Base-by-base conservation (phyloP, 1,140 invertebrate genomes). In the Drosophila ironensis region DNA sequence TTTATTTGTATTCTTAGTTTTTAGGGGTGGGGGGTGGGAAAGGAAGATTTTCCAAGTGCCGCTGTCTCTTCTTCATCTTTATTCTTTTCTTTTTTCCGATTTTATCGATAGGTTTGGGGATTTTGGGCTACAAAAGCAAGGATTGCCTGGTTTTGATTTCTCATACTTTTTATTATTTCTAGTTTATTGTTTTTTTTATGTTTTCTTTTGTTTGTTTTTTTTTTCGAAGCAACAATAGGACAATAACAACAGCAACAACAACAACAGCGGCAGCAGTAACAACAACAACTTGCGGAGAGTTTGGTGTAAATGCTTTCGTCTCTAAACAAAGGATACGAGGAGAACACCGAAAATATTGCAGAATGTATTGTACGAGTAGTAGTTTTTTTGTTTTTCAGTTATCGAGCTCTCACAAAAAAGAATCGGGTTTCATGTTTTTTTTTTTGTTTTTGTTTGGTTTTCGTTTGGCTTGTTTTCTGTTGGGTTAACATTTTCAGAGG, bases 201-300 rank as follows among this genome's bases (percentile, higher is more conserved):
- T 14, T 19, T 37, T 38, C 16, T 11, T 20, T n/a, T 27, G 14
- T 17, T 24, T 8, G 16, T 17, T 20, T 38, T 25, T 57, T 33
- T 24, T 16, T 59, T 40, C 33, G 19, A 56, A 60, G 48, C 56
- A 57, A 57, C 52, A 52, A 42, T 17, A 52, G 9, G 47, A 53
- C 56, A 59, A 44, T 50, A 60, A 54, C 37, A 42, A 56, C 25
- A 54, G 33, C 51, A 56, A 19, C 17, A 57, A 60, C 56, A 56
- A 28, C 50, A 52, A 41, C 37, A 52, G 14, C 30, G 11, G 14
- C 56, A 56, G 37, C 56, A 56, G 30, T 33, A 28, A 28, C 56
- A 60, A 30, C 37, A 42, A 60, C 20, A 25, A 44, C 38, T 33
- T 33, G 53, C 57, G 37, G n/a, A 41, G 22, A 37, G 33, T 8